These are phyloP conservation scores for Drosophila quadrilineata DNA, from an alignment of 1,140 invertebrate species.

Conservation along the genomic window DNA sequence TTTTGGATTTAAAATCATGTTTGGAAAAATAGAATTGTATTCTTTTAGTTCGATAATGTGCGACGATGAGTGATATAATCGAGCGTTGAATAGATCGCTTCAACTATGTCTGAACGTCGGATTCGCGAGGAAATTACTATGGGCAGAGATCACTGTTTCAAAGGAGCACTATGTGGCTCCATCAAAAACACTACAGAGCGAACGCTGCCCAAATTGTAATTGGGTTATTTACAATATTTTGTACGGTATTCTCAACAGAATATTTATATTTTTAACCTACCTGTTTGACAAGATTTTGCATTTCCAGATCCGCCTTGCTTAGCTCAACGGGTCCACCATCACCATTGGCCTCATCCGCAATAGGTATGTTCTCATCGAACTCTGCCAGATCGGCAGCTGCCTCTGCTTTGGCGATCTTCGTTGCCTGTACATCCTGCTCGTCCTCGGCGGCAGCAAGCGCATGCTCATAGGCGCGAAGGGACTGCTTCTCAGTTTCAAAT, in stretches of 20 bases:
- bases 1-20: not conserved
- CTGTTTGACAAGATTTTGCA: constrained; percentile 91
- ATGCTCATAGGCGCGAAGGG: constrained; percentile 88
- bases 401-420: constrained; percentile 94
- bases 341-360: constrained; percentile 86
- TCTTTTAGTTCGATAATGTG: constrained; percentile 53
- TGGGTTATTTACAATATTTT: too few species aligned
- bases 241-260: not conserved
- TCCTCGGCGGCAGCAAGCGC: constrained; percentile 96
- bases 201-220: constrained; percentile 48
- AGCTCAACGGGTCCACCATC: constrained; percentile 84
- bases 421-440: constrained; percentile 95
- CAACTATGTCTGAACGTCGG: constrained; percentile 79
- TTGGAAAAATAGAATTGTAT: not conserved
- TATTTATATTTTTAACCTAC: constrained; percentile 81
- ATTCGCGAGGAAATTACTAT: constrained; percentile 42
- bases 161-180: constrained; percentile 16
- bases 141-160: constrained; percentile 44
- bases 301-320: constrained; percentile 91
- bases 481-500: constrained; percentile 82
- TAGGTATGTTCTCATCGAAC: constrained; percentile 98
- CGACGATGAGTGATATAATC: constrained; percentile 81
- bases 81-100: constrained; percentile 62
- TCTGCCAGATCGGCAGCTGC: constrained; percentile 96
- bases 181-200: constrained; percentile 20